Evolutionary conservation across 2,888 invertebrate genomes (phyloP), one percentile per base, ranked within the genome.

Genomic region (Empis livida): DNA sequence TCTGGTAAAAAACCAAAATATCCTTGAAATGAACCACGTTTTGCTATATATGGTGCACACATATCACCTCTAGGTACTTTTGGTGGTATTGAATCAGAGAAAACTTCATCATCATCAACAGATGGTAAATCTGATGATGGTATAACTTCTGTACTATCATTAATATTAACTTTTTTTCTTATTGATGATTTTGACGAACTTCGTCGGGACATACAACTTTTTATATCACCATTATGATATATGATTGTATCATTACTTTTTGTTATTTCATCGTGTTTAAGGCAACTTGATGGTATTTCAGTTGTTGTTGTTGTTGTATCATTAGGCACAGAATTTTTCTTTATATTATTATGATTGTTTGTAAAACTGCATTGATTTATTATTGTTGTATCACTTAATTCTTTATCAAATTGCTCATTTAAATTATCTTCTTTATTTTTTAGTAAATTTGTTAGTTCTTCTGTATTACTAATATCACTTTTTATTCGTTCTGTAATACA

Each of bases 91-190:
- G 71, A 71, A 56, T 73, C 73, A 44, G 70, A 68, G 63, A 81
- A 80, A 13, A 80, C 81, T 54, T 81, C 80, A 59, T 81, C 80
- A 56, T 79, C 79, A 51, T 71, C 71, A 37, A 57, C 51, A 47
- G 57, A 51, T 42, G 57, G 56, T 47, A 59, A 53, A 14, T 63
- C 62, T 31, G 66, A 60, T 44, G 66, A 59, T 51, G 65, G 64
- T 52, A 68, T 69, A 47, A 65, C 65, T 58, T 68, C 67, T 6
- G 64, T 62, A 44, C 61, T 61, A 44, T 61, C 64, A 54, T 61
- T 69, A 30, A 65, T 69, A 56, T 68, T 67, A 46, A 68, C 68
- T 56, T 62, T 65, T 57, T 70, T 69, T 46, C 65, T 64, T 47
- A 63, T 64, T 38, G 65, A 67, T 43, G 63, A 63, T 54, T 62